These are phyloP conservation scores for Eupithecia pulchellata DNA, from an alignment of 2,888 invertebrate genomes.

Conservation along the genomic window DNA sequence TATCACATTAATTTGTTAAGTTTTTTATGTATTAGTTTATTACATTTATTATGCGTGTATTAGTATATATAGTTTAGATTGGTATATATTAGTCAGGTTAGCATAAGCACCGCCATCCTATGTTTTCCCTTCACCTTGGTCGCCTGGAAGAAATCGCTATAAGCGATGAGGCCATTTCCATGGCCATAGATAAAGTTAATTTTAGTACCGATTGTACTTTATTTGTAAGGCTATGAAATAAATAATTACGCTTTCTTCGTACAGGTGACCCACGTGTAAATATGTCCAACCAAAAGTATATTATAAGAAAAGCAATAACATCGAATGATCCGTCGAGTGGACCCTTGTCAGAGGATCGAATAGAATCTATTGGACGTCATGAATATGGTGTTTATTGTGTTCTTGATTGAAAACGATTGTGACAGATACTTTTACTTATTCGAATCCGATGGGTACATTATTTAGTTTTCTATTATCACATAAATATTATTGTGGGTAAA, in stretches of 20 bases:
- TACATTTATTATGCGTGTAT: too few relatives aligned
- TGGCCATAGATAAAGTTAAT: too few relatives aligned
- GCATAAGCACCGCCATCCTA: too few relatives aligned
- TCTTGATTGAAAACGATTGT: conserved; percentile 21
- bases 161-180: too few relatives aligned
- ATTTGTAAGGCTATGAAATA: too few relatives aligned
- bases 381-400: conserved; percentile 31
- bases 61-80: too few relatives aligned
- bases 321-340: conserved; percentile 38
- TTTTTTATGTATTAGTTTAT: too few relatives aligned
- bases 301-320: conserved; percentile 33
- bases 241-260: not conserved
- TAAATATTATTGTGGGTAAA: not conserved
- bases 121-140: too few relatives aligned
- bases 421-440: conserved; percentile 13
- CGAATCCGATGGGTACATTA: not conserved
- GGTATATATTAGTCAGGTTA: too few relatives aligned
- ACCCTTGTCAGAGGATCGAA: conserved; percentile 43
- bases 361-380: conserved; percentile 26
- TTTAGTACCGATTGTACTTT: too few relatives aligned
- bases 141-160: too few relatives aligned
- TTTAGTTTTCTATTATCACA: not conserved
- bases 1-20: too few relatives aligned
- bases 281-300: conserved; percentile 11
- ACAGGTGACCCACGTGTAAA: conserved; percentile 7